Evolutionary conservation across 2,888 invertebrate genomes (phyloP), one percentile per base, ranked within the genome.

Genomic region (Panopea generosa): DNA sequence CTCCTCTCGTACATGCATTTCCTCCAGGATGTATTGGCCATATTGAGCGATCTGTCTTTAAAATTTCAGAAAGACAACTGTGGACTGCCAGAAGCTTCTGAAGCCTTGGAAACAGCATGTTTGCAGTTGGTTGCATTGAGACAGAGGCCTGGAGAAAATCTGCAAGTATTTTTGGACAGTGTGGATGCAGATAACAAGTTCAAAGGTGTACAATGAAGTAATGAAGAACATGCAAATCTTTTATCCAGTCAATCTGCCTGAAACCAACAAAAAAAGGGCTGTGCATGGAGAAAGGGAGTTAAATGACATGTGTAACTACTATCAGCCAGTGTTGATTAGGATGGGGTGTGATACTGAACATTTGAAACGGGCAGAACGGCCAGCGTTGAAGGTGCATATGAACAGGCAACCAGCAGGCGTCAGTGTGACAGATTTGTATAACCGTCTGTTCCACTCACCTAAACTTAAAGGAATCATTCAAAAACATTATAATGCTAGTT

Each of bases 1-100:
- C 55, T 76, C 4, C 70, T 82, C 2, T 47, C 55, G 29, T 73
- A 69, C 33, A 79, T 79, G 71, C 68, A 67, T 43, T 82, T 82
- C 52, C 38, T 82, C 16, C 62, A 49, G n/a, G 78, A 73, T 56
- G 43, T 75, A 6, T 47, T 75, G n/a, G 14, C 24, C 20, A 49
- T 77, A 29, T 26, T 82, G 9, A 71, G 66, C 40, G 71, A 65
- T 11, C 26, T 81, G 1, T 63, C 70, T 11, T 70, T 79, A 18
- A 27, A 78, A 26, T 82, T 77, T 43, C 76, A 78, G 52, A 71
- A 62, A 47, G 77, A 82, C 53, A 45, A 20, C 11, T 68, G 69
- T 27, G 63, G 47, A 20, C 22, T 71, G 4, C 75, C 68, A 20
- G 66, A 77, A 55, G 69, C 65, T 26, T 43, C 55, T 43, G 57